Conservation (phyloP, 2,888 invertebrate genomes). For the Lithosia quadra region DNA sequence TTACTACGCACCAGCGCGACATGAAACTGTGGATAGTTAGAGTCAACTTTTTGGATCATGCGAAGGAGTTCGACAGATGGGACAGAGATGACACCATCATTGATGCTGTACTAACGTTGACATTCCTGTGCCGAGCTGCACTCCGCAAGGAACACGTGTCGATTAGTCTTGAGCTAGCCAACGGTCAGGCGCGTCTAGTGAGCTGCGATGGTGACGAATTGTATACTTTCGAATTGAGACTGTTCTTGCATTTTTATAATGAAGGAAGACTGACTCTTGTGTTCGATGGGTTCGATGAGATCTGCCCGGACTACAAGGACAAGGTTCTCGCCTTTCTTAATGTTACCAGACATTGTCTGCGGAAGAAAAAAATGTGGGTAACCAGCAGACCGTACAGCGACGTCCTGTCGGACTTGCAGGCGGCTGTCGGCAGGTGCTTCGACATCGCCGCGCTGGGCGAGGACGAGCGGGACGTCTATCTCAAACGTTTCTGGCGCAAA, state of each 20-base stretch:
- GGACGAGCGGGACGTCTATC: slow-evolving; percentile 25
- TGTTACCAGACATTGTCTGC: slow-evolving; percentile 9
- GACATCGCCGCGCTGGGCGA: slow-evolving; percentile 24
- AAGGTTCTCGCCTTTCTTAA: slow-evolving; percentile 14
- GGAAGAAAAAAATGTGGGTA: slow-evolving; percentile 29
- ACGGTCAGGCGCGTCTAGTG: background rate
- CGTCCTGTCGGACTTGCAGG: slow-evolving; percentile 27
- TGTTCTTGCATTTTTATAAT: slow-evolving; percentile 23
- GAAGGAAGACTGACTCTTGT: slow-evolving; percentile 16
- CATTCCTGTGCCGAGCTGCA: slow-evolving; percentile 12
- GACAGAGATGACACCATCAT: background rate
- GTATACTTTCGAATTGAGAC: slow-evolving; percentile 8
- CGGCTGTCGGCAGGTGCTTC: slow-evolving; percentile 26
- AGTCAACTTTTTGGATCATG: slow-evolving; percentile 15
- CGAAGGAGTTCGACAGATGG: slow-evolving; percentile 15
- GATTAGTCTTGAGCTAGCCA: background rate
- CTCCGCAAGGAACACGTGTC: background rate
- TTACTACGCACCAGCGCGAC: slow-evolving; percentile 8
- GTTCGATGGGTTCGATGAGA: slow-evolving; percentile 30
- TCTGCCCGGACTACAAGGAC: slow-evolving; percentile 21
- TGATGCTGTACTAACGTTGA: background rate
- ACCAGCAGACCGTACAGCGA: slow-evolving; percentile 42
- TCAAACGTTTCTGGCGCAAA: slow-evolving; percentile 33
- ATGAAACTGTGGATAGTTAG: slow-evolving; percentile 11
- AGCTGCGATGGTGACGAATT: slow-evolving; percentile 5